phyloP scores from a whole-genome alignment of 2,888 invertebrate species.

The Drosophila maculinotata region DNA sequence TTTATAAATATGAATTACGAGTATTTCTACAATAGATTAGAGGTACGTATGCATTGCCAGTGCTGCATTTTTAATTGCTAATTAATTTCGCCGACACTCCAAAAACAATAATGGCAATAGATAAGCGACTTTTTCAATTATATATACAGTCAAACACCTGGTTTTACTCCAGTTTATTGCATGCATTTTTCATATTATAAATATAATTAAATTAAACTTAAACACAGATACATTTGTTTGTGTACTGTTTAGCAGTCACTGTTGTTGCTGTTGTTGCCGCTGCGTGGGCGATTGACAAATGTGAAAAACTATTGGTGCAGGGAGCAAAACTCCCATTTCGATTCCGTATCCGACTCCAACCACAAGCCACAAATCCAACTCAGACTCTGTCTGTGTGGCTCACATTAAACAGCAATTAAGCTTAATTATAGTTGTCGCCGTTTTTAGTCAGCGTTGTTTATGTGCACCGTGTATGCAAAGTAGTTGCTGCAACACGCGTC shows the following conservation, averaged over 20 bases:
- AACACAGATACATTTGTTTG: conserved; percentile 10
- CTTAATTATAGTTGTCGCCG: conserved; percentile 81
- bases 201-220: conserved; percentile 53
- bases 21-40: conserved; percentile 62
- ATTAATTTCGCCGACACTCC: conserved; percentile 69
- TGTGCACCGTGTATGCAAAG: conserved; percentile 75
- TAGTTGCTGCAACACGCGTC: conserved; percentile 59
- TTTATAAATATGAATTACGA: conserved; percentile 79
- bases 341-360: conserved; percentile 10
- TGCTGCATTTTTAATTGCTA: conserved; percentile 78
- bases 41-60: conserved; percentile 37
- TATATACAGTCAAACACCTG: conserved; percentile 41
- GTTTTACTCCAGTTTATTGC: conserved; percentile 28
- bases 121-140: conserved; percentile 52
- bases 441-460: conserved; percentile 75
- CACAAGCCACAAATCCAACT: background rate
- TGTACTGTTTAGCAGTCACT: conserved; percentile 30
- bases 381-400: conserved; percentile 35
- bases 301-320: conserved; percentile 26
- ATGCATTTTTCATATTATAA: conserved; percentile 21
- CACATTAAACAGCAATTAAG: conserved; percentile 80
- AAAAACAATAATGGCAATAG: conserved; percentile 58
- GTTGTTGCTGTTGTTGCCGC: conserved; percentile 2
- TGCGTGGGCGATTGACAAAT: conserved; percentile 56
- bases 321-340: conserved; percentile 4